Conservation (phyloP, 30 jellyfish, hydroid and myxozoan species). For the Calvadosia cruxmelitensis region DNA sequence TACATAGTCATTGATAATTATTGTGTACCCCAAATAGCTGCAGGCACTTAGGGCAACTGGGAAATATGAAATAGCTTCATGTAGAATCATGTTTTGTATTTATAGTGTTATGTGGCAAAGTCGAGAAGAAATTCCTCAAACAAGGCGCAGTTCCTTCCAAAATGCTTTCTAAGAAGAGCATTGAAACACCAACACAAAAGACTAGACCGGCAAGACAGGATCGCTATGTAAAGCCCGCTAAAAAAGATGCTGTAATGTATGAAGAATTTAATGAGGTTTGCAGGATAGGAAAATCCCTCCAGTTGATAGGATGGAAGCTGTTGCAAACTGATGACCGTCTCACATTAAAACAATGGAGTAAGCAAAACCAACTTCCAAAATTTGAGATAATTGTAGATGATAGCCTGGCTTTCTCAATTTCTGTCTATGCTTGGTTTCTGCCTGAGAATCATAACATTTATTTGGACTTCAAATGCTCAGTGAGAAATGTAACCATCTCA, state of each 20-base stretch:
- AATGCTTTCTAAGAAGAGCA: constrained; percentile 9
- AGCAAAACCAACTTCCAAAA: constrained; percentile 4
- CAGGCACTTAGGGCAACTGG: too few species aligned
- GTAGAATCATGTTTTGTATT: too few species aligned
- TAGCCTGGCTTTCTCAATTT: constrained; percentile 9
- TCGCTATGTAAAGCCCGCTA: not conserved
- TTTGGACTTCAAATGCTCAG: not conserved
- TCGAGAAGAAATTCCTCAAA: constrained; percentile 9
- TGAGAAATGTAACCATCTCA: not conserved
- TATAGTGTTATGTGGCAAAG: too few species aligned
- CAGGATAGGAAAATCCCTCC: not conserved
- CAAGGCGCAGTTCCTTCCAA: constrained; percentile 19
- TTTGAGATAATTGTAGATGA: constrained; percentile 10
- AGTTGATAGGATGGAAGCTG: constrained; percentile 12
- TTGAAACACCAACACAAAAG: constrained; percentile 13
- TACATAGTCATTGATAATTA: too few species aligned
- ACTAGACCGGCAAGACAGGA: constrained; percentile 17
- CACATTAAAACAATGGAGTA: not conserved
- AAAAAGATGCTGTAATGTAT: not conserved
- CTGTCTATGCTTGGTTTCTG: not conserved
- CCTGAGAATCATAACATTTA: constrained; percentile 8
- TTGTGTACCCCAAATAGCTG: too few species aligned
- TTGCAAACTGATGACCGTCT: not conserved
- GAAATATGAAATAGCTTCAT: too few species aligned
- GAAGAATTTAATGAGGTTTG: constrained; percentile 5